phyloP scores from a whole-genome alignment of 2,113 vertebrate genomes.

The Rhinoderma darwinii region DNA sequence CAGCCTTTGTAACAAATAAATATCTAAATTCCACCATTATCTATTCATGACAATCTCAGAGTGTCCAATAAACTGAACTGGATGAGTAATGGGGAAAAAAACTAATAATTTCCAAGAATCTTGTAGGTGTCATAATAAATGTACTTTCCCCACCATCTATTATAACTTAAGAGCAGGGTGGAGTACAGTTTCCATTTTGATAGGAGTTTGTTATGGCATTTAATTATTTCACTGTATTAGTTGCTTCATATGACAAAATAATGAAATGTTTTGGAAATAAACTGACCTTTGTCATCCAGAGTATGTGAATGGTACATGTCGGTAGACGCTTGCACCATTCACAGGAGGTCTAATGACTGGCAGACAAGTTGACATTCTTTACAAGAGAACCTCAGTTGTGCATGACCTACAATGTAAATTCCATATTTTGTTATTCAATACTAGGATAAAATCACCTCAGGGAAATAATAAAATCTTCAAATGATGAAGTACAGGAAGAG shows the following conservation, averaged over 20 bases:
- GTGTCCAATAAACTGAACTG: background rate
- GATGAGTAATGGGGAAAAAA: background rate
- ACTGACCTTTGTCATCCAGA: background rate
- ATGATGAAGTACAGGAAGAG: constrained; percentile 49
- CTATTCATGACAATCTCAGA: background rate
- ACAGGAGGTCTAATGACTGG: constrained; percentile 31
- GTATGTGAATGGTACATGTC: background rate
- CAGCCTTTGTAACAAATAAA: background rate
- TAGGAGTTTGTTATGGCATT: background rate
- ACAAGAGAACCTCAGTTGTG: constrained; percentile 25
- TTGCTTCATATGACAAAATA: background rate
- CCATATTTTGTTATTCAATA: constrained; percentile 46
- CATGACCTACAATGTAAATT: constrained; percentile 47
- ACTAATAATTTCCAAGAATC: background rate
- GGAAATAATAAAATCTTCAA: constrained; percentile 49
- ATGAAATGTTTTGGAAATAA: background rate
- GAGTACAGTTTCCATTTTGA: background rate
- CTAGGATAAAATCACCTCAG: constrained; percentile 45
- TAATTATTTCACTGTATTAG: background rate
- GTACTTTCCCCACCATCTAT: background rate
- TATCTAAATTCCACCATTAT: background rate
- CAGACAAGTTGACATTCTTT: background rate
- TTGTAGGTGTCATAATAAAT: background rate
- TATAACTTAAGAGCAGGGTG: background rate
- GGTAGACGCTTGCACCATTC: background rate